Evolutionary conservation across 2,113 vertebrate genomes (phyloP), one percentile per base, ranked within the genome.

Genomic region (Megaceryle maxima): DNA sequence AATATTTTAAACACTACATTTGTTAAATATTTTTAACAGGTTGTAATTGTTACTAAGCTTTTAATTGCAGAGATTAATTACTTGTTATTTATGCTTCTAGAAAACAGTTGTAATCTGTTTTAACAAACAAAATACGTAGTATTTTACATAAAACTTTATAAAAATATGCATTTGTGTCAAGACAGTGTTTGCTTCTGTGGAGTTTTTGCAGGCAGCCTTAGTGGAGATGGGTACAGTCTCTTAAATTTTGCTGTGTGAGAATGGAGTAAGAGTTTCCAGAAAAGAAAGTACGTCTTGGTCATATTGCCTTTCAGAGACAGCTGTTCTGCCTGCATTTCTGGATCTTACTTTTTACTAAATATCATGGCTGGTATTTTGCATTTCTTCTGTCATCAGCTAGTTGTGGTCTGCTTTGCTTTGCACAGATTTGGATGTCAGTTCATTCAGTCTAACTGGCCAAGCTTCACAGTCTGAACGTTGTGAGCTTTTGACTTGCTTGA

Each of bases 341-440:
- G 10, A 37, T 90, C 46, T 67, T 84, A 20, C 56, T 93, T 63
- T 91, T 86, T 90, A 74, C 56, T 95, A 77, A 95, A 57, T 78
- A 48, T 12, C 26, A 12, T 19, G 39, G 48, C 33, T 3, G 1
- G 15, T 51, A 13, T 77, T 81, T 63, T 6, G 3, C 29, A 25
- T 87, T 66, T 62, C 51, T 46, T 70, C 69, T 76, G 1, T 63
- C 33, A 13, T 62, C 46, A 66, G 44, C 37, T 56, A 20, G 11
- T 55, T 84, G 67, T 53, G 73, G 33, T 91, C 63, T 3, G 1
- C 55, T 83, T 74, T 76, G 62, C 67, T 48, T 13, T 29, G 39
- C 0, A 0, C 68, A 43, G 46, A 33, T 83, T 93, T 86, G 64
- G 28, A 16, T 77, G 60, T 92, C 63, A n/a, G 25, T 33, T 69